These are phyloP conservation scores for Augochlorella aurata DNA, from an alignment of 2,888 invertebrate genomes.

Conservation along the genomic window DNA sequence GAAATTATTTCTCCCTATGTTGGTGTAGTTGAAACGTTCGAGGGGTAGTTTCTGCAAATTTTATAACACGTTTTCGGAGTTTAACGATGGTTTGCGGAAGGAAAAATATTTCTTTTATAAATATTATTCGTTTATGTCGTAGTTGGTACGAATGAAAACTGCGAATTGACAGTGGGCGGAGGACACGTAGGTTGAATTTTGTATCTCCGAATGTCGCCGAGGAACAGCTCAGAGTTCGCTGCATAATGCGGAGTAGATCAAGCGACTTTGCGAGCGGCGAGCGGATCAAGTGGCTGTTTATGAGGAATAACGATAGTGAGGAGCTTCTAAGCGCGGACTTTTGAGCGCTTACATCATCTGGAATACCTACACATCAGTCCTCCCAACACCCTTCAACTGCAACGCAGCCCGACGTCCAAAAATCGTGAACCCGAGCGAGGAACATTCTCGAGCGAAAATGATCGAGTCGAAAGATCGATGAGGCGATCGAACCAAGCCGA, in stretches of 20 bases:
- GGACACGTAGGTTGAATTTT: background rate
- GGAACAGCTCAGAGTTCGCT: background rate
- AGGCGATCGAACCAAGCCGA: no score
- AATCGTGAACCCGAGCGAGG: background rate
- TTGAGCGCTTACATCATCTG: background rate
- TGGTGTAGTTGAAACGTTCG: background rate
- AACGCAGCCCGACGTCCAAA: background rate
- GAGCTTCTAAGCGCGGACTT: conserved; percentile 11
- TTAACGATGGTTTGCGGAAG: background rate
- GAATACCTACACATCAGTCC: background rate
- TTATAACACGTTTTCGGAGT: background rate
- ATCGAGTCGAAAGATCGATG: background rate
- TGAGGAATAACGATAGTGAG: conserved; percentile 13
- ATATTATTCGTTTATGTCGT: no score
- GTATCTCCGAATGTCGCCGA: background rate
- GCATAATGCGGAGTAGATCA: conserved; percentile 12
- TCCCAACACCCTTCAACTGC: background rate
- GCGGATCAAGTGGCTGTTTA: conserved; percentile 11
- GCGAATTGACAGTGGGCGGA: background rate
- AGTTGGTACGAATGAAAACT: background rate
- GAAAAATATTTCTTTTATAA: background rate
- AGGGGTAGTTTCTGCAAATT: background rate
- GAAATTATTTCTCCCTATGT: background rate
- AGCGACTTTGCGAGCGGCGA: conserved; percentile 2
- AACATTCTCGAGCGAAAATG: background rate